Percentiles rank a stretch among this genome's conserved stretches.
These are phyloP conservation scores for Anoplophora glabripennis DNA, from an alignment of 1,140 invertebrate species.

Conservation along the genomic window DNA sequence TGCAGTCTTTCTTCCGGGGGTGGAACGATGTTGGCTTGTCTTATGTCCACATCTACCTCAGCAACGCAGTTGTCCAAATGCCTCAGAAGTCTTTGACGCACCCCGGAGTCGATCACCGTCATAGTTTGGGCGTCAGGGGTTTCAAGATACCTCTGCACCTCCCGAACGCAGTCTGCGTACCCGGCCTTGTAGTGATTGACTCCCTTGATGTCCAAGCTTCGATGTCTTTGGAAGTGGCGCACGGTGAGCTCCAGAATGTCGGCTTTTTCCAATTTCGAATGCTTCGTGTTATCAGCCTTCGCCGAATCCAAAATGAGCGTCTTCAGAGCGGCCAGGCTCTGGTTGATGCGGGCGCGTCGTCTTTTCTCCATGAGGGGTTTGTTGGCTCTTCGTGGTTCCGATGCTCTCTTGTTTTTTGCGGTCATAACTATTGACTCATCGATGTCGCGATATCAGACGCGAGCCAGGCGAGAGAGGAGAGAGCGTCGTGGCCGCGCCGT, in stretches of 20 bases:
- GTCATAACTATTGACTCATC: constrained; percentile 37
- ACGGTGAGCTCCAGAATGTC: constrained; percentile 92
- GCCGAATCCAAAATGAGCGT: constrained; percentile 69
- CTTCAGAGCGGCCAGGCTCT: constrained; percentile 82
- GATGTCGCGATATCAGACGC: not conserved
- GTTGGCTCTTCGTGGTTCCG: constrained; percentile 61
- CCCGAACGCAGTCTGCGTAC: constrained; percentile 77
- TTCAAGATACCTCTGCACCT: constrained; percentile 66
- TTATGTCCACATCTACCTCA: constrained; percentile 66
- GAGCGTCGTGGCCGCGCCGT: constrained; percentile 13
- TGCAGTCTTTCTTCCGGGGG: constrained; percentile 26
- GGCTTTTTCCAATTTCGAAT: constrained; percentile 86
- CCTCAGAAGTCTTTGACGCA: constrained; percentile 65
- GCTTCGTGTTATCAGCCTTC: constrained; percentile 68
- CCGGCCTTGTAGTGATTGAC: constrained; percentile 63
- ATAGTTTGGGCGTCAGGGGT: constrained; percentile 65
- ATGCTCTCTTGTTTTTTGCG: constrained; percentile 43
- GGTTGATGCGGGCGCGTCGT: constrained; percentile 83
- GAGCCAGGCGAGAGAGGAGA: not conserved
- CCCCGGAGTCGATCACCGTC: constrained; percentile 61
- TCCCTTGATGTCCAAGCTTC: constrained; percentile 61
- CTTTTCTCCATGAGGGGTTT: constrained; percentile 92
- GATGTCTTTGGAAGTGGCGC: constrained; percentile 75
- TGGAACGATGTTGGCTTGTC: constrained; percentile 44
- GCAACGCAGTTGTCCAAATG: constrained; percentile 70